Evolutionary conservation across 2,888 invertebrate species (phyloP).

Genomic region (Xiphydria camelus): DNA sequence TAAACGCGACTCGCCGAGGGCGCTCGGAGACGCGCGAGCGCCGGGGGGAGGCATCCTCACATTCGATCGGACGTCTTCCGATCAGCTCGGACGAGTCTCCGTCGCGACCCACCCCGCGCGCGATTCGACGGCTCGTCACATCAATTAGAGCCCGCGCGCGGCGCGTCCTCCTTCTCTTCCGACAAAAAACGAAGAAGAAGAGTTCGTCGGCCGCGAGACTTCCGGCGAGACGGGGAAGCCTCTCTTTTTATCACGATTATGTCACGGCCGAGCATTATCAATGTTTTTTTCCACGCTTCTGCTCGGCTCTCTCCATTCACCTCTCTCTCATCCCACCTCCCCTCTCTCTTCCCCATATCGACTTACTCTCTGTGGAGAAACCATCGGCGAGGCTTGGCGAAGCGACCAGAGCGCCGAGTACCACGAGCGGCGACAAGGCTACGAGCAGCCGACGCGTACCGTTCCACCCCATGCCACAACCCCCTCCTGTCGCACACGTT

Average conservation of each 20-base stretch:
- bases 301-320: too few relatives aligned
- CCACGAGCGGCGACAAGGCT: constrained; percentile 33
- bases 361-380: constrained; percentile 39
- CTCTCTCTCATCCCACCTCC: too few relatives aligned
- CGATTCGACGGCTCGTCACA: neutral
- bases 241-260: too few relatives aligned
- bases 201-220: too few relatives aligned
- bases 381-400: constrained; percentile 17
- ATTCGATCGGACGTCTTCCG: neutral
- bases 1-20: neutral
- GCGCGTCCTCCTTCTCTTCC: too few relatives aligned
- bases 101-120: constrained; percentile 1
- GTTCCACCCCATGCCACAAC: constrained; percentile 48
- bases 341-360: too few relatives aligned
- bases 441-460: constrained; percentile 33
- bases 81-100: neutral
- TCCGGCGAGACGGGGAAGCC: too few relatives aligned
- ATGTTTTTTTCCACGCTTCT: too few relatives aligned
- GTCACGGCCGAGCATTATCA: too few relatives aligned
- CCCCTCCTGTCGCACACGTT: constrained; percentile 21
- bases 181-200: too few relatives aligned
- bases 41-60: neutral
- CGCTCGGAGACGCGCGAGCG: neutral
- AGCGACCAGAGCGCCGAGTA: constrained; percentile 27
- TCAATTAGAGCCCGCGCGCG: too few relatives aligned